Evolutionary conservation across 92 coral and sea anemone species (phyloP), one percentile per base, ranked within the genome.

Genomic region (Metridium senile): DNA sequence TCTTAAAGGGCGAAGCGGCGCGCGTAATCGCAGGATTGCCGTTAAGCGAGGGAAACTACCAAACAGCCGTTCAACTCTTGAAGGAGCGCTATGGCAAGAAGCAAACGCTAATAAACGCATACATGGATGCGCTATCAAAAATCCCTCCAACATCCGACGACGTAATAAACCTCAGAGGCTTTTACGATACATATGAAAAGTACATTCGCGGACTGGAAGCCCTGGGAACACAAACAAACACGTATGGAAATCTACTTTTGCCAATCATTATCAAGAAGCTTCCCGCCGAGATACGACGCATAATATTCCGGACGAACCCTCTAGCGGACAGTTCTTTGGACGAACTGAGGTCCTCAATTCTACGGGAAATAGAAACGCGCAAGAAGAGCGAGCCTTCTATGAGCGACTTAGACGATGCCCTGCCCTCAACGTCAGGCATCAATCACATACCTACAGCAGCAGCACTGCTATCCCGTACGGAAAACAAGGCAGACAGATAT

Each of bases 1-100:
- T 68, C 23, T 53, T 82, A 9, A 71, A 71, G 59, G 84, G 77
- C 11, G 72, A 58, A 39, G 84, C 78, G 1, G 72, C 77, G 1
- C 43, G 65, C 35, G 66, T 66, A 21, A 49, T 76, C 19, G 30
- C 62, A 46, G 74, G 82, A 8, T 64, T 65, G 27, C 74, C 46
- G 43, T 49, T 76, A 27, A 78, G 58, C 63, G 27, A 68, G 22
- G 71, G 68, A 56, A 78, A 78, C 69, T 67, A 78, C 31, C 1
- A 0, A 17, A 67, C 53, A 53, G 83, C 83, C 35, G 58, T 68
- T 18, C 52, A 78, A 33, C 67, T 78, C 6, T 54, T 67, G 29
- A 26, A 56, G 56, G 54, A 67, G 26, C 58, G 68, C 43, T 66
- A 26, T 34, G 76, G 83, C 16, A 64, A 78, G 20, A 34, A n/a